phyloP scores from a whole-genome alignment of 2,797 vertebrate species.

The Pseudomugil tenellus region DNA sequence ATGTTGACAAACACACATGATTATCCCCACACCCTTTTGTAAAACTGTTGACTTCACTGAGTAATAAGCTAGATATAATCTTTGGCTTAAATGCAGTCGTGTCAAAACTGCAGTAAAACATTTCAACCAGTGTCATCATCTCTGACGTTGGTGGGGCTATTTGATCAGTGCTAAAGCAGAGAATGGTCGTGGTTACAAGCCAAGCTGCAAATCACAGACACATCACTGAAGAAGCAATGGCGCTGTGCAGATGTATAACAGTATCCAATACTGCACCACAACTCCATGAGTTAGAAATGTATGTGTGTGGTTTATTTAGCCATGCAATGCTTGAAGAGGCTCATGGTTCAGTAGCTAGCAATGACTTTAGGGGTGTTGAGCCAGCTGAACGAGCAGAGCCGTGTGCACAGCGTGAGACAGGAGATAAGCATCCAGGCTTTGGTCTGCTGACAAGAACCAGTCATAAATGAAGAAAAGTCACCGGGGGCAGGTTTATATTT shows the following conservation, averaged over 20 bases:
- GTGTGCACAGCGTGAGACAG: slow-evolving; percentile 48
- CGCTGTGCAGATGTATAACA: slow-evolving; percentile 51
- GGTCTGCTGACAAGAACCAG: slow-evolving; percentile 21
- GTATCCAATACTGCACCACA: slow-evolving; percentile 31
- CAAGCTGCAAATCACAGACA: slow-evolving; percentile 59
- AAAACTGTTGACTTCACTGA: background rate
- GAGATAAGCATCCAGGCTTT: slow-evolving; percentile 66
- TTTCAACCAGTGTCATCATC: slow-evolving; percentile 69
- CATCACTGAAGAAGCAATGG: slow-evolving; percentile 36
- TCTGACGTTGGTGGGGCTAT: slow-evolving; percentile 64
- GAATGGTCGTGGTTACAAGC: slow-evolving; percentile 41
- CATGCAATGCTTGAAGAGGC: slow-evolving; percentile 45
- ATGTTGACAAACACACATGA: slow-evolving; percentile 30
- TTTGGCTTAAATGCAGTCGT: slow-evolving; percentile 26
- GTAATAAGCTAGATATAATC: slow-evolving; percentile 19
- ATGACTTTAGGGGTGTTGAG: slow-evolving; percentile 44
- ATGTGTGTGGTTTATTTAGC: slow-evolving; percentile 57
- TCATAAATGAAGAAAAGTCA: slow-evolving; percentile 23
- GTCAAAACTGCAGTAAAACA: slow-evolving; percentile 27
- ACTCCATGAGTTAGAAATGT: slow-evolving; percentile 18
- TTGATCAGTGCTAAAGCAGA: slow-evolving; percentile 59
- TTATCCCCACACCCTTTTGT: background rate
- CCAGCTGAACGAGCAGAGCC: slow-evolving; percentile 46
- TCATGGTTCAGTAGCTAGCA: slow-evolving; percentile 57
- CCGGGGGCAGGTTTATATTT: slow-evolving; percentile 20